These are phyloP conservation scores for Gallinago undulata DNA, from an alignment of 2,113 vertebrate species.

Conservation along the genomic window DNA sequence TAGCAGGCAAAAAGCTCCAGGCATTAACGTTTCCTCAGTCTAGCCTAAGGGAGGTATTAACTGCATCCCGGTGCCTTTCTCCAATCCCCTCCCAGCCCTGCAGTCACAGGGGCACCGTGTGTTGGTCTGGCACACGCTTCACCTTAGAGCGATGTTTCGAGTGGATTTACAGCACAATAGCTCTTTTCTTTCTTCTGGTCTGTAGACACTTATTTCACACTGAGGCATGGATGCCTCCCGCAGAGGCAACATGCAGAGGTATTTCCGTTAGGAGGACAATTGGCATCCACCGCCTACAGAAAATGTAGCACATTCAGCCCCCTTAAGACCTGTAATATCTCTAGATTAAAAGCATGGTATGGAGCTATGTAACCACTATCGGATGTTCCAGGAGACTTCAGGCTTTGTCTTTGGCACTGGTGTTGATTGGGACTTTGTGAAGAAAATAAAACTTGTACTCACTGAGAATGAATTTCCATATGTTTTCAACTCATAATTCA, in stretches of 20 bases:
- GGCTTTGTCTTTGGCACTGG: background rate
- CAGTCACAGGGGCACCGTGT: background rate
- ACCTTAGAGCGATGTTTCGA: background rate
- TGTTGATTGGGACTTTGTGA: background rate
- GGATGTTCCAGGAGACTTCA: background rate
- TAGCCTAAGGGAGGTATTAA: background rate
- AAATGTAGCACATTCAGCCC: background rate
- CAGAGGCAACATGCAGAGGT: background rate
- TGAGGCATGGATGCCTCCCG: background rate
- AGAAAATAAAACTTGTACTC: background rate
- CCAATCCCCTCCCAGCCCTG: background rate
- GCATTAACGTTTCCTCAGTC: background rate
- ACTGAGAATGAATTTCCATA: background rate
- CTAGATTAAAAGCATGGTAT: background rate
- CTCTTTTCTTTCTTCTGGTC: background rate
- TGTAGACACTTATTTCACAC: background rate
- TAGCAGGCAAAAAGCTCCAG: background rate
- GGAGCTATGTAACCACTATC: background rate
- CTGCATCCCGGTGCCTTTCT: rapidly evolving
- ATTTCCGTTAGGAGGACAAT: background rate
- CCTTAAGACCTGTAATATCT: background rate
- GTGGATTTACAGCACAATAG: background rate
- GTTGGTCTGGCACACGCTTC: background rate
- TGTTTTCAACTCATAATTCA: background rate
- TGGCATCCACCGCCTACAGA: background rate